A percentile compares a stretch with the other conserved stretches of the same genome.
These are phyloP conservation scores for Coreius guichenoti DNA, from an alignment of 2,797 vertebrate genomes.

Conservation along the genomic window DNA sequence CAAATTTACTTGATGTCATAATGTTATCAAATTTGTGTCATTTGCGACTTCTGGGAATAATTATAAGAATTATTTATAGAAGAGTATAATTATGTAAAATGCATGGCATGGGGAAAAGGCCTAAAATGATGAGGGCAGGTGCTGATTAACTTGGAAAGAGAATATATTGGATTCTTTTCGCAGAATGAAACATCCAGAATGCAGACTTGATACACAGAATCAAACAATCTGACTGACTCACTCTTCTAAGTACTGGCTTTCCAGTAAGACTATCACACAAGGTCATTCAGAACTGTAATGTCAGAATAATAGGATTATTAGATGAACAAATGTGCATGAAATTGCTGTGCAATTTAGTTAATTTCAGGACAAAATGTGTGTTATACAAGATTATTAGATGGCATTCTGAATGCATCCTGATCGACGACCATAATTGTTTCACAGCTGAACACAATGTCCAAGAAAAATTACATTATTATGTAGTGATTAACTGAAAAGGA, in stretches of 20 bases:
- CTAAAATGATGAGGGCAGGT: not conserved
- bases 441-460: not conserved
- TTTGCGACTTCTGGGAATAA: not conserved
- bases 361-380: conserved; percentile 10
- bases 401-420: not conserved
- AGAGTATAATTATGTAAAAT: not conserved
- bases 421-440: not conserved
- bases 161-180: conserved; percentile 21
- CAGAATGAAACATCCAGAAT: conserved; percentile 46
- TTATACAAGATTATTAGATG: not conserved
- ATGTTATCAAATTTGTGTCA: not conserved
- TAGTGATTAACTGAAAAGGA: no score
- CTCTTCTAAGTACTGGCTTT: conserved; percentile 53
- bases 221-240: conserved; percentile 26
- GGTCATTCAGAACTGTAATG: conserved; percentile 29
- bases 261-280: conserved; percentile 44
- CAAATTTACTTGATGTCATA: conserved; percentile 14
- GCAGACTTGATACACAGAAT: conserved; percentile 47
- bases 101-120: not conserved
- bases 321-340: conserved; percentile 19
- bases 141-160: not conserved
- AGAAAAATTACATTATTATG: not conserved
- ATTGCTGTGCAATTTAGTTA: conserved; percentile 32
- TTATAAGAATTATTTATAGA: not conserved
- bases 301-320: conserved; percentile 37